Evolutionary conservation across 2,113 vertebrate species (phyloP), one percentile per base, ranked within the genome.

Genomic region (Excalfactoria chinensis): DNA sequence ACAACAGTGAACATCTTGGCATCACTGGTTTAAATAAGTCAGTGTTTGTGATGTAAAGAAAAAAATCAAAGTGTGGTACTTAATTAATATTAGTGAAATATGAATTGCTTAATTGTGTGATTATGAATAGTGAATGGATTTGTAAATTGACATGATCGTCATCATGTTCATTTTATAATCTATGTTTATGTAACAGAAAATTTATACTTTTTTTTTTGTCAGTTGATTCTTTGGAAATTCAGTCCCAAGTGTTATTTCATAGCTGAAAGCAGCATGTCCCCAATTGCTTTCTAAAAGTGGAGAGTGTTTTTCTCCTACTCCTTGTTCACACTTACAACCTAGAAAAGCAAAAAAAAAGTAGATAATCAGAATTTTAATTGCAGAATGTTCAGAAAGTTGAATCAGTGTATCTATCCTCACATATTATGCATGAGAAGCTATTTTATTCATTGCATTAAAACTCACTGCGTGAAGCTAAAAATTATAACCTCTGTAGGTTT

Each of bases 211-310:
- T 28, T 28, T 18, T 48, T 86, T 92, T 79, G 20, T 56, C 67
- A 77, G 59, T 55, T 80, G 68, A 55, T 78, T 93, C 59, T 76
- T 55, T 87, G 85, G 62, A 95, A 92, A 56, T 80, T 77, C 46
- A 83, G 70, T 69, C 55, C 32, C 62, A 63, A 67, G 49, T 67
- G 55, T 5, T 7, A 48, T 51, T 91, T 86, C 44, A 78, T 88
- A 82, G 28, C 64, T 84, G 66, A 87, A 87, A 82, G 43, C n/a
- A 37, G 34, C 69, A 26, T 60, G 46, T 63, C 60, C 88, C 85
- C 92, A 49, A 43, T 81, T 82, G 25, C 67, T 90, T 17, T 74
- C 34, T 91, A 16, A 34, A 76, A 95, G 46, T 55, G 84, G 37
- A 58, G 35, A 86, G 20, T 14, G 3, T 79, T 89, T 88, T 14